phyloP scores from a whole-genome alignment of 2,888 invertebrate genomes.

The Lasiommata megera region DNA sequence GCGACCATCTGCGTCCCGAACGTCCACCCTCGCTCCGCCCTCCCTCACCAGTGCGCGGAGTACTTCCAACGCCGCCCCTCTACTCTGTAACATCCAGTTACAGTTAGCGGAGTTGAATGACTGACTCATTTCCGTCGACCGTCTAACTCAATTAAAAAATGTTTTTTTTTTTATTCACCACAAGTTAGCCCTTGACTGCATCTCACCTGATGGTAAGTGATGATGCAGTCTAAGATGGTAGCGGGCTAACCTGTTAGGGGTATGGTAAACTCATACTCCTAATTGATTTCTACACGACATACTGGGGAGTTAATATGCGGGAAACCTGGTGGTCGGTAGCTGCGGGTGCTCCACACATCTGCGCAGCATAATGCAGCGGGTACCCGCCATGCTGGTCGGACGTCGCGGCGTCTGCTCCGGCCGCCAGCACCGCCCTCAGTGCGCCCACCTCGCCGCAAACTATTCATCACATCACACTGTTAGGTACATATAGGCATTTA shows the following conservation, averaged over 20 bases:
- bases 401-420: conserved; percentile 93
- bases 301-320: neutral
- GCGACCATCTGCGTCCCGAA: conserved; percentile 94
- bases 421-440: conserved; percentile 90
- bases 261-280: too few species aligned
- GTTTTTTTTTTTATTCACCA: too few species aligned
- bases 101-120: too few species aligned
- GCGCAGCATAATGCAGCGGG: conserved; percentile 98
- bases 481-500: too few species aligned
- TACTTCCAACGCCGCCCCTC: conserved; percentile 88
- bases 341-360: conserved; percentile 94
- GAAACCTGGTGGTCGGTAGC: conserved; percentile 79
- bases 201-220: too few species aligned
- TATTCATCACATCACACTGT: conserved; percentile 51
- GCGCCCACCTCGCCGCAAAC: conserved; percentile 97
- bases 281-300: too few species aligned
- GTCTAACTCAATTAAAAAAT: too few species aligned
- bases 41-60: conserved; percentile 88
- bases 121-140: too few species aligned
- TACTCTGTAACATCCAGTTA: conserved; percentile 46
- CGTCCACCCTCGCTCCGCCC: conserved; percentile 90
- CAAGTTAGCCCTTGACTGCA: too few species aligned
- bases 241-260: too few species aligned
- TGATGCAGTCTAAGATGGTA: too few species aligned
- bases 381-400: conserved; percentile 97